Base-by-base conservation (phyloP, 1,140 invertebrate genomes). In the Aphaenogaster ashmeadi region DNA sequence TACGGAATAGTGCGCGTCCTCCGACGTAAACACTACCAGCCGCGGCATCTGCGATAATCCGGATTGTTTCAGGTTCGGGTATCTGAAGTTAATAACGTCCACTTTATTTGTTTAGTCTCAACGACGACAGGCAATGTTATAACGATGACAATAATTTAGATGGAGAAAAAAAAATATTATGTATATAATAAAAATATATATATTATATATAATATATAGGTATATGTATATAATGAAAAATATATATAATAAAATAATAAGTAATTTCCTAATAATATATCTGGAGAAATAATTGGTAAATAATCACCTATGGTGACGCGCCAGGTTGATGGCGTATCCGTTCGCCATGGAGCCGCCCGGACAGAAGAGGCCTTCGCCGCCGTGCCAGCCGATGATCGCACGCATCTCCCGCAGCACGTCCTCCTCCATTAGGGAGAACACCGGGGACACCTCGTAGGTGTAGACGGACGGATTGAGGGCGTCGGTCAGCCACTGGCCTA, bases 281-380 rank as follows among this genome's bases (percentile, higher is more conserved):
- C 15, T 64, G 47, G 13, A 64, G 18, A 44, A 27, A 58, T 36
- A 54, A 75, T 21, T 47, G 21, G 50, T 50, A 13, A 66, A 93
- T 75, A 69, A 44, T 81, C 52, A 90, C 89, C 89, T 93, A 87
- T 97, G 94, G 92, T 98, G 97, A 54, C 99, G 96, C 3, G 99
- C 99, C 84, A 98, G 97, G 92, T 98, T 98, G 79, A 99, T 98
- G 15, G 98, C 99, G 94, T 99, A 99, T 84, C 99, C 97, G 94
- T 99, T 99, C 3, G 99, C 98, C 89, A 99, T 98, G 0, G 98
- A 99, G 0, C 99, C 99, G 47, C 99, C 99, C 11, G 99, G 99
- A 92, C 98, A 98, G 95, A 99, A 99, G 66, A 99, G 98, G 0
- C 98, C 99, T 15, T 98, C 97, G 0, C 97, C 98, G 13, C 97